phyloP scores from a whole-genome alignment of 1,140 invertebrate genomes.

The Eupeodes corollae region DNA sequence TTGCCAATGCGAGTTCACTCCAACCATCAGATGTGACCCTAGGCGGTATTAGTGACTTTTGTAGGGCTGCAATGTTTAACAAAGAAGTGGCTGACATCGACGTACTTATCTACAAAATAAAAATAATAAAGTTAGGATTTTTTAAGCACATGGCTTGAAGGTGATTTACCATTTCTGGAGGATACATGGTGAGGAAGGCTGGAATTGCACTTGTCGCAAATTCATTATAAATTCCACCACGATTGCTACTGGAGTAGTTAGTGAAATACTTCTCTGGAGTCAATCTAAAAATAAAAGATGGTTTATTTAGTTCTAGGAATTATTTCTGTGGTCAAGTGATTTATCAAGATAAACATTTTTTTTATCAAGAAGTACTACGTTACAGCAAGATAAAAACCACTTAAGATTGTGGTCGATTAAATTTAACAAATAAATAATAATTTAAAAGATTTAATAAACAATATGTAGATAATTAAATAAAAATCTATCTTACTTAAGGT shows the following conservation, averaged over 20 bases:
- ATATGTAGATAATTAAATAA: neutral
- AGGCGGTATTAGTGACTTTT: slow-evolving; percentile 34
- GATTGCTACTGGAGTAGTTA: slow-evolving; percentile 68
- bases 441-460: too few relatives aligned
- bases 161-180: slow-evolving; percentile 32
- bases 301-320: too few relatives aligned
- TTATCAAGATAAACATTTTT: too few relatives aligned
- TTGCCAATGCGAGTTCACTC: slow-evolving; percentile 44
- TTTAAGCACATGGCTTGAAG: neutral
- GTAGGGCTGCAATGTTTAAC: slow-evolving; percentile 39
- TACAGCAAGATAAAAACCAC: too few relatives aligned
- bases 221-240: slow-evolving; percentile 44
- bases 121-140: neutral
- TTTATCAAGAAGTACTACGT: too few relatives aligned
- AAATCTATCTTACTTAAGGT: slow-evolving; percentile 37
- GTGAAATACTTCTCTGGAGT: slow-evolving; percentile 29
- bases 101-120: slow-evolving; percentile 13
- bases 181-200: slow-evolving; percentile 63
- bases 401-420: too few relatives aligned
- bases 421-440: too few relatives aligned
- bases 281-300: slow-evolving; percentile 8
- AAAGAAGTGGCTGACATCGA: slow-evolving; percentile 38
- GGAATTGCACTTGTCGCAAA: slow-evolving; percentile 63
- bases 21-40: slow-evolving; percentile 32
- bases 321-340: too few relatives aligned